These are phyloP conservation scores for Corythoichthys intestinalis DNA, from an alignment of 2,113 vertebrate species.

Conservation along the genomic window DNA sequence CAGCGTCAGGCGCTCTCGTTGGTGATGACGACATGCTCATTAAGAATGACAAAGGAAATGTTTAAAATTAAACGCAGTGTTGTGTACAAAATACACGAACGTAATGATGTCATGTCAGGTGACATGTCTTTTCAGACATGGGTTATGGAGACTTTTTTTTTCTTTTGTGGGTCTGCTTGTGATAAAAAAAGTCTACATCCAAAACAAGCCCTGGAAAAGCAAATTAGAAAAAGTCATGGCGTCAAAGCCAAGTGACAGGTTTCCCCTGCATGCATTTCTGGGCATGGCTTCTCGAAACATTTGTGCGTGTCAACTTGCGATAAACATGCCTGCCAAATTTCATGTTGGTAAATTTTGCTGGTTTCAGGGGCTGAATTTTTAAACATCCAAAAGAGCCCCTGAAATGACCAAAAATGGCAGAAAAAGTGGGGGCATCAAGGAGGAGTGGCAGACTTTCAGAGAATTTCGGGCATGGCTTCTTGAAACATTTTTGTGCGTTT, in stretches of 20 bases:
- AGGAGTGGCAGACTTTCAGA: too few species aligned
- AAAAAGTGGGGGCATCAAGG: too few species aligned
- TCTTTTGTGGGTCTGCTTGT: too few species aligned
- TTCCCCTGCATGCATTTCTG: too few species aligned
- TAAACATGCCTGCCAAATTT: not conserved
- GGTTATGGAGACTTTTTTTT: not conserved
- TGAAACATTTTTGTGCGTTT: not conserved
- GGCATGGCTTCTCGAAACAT: too few species aligned
- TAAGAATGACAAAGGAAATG: not conserved
- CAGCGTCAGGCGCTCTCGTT: constrained; percentile 38
- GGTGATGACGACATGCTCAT: not conserved
- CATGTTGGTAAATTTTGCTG: not conserved
- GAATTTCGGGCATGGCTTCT: not conserved
- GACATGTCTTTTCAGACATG: not conserved
- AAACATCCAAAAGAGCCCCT: not conserved
- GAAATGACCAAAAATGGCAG: not conserved
- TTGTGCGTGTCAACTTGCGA: not conserved
- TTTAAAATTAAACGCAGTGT: not conserved
- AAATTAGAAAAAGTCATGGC: too few species aligned
- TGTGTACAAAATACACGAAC: not conserved
- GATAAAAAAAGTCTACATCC: too few species aligned
- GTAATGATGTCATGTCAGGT: not conserved
- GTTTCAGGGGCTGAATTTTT: not conserved
- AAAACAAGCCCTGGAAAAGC: too few species aligned
- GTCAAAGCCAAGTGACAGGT: too few species aligned